Evolutionary conservation across 2,113 vertebrate genomes (phyloP).

Genomic region (Uria lomvia): DNA sequence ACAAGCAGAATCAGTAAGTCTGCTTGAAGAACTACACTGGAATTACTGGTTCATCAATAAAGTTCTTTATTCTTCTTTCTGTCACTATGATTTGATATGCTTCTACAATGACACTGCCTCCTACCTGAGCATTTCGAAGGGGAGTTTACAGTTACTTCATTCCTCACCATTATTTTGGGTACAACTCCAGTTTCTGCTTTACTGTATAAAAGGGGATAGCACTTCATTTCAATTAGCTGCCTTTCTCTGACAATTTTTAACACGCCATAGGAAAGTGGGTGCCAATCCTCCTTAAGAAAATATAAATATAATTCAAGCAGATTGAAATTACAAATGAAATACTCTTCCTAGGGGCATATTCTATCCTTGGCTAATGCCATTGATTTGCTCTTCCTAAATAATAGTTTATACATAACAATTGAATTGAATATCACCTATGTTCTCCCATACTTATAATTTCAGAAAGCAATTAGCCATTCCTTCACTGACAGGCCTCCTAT

Average conservation of each 20-base stretch:
- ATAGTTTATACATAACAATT: background rate
- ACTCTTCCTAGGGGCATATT: background rate
- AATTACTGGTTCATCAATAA: background rate
- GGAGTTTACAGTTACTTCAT: background rate
- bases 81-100: background rate
- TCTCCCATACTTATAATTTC: background rate
- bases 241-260: conserved; percentile 19
- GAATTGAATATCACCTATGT: background rate
- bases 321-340: background rate
- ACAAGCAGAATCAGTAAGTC: background rate
- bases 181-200: background rate
- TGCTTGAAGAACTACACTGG: background rate
- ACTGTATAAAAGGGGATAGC: background rate
- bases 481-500: background rate
- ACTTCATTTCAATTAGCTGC: conserved; percentile 10
- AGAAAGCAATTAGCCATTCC: background rate
- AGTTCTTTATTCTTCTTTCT: background rate
- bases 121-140: background rate
- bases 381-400: background rate
- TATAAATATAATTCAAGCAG: background rate
- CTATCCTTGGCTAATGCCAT: background rate
- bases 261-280: background rate
- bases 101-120: background rate
- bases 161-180: background rate
- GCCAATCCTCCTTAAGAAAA: background rate